Evolutionary conservation across 2,888 invertebrate genomes (phyloP).

Genomic region (Nomada goodeniana): DNA sequence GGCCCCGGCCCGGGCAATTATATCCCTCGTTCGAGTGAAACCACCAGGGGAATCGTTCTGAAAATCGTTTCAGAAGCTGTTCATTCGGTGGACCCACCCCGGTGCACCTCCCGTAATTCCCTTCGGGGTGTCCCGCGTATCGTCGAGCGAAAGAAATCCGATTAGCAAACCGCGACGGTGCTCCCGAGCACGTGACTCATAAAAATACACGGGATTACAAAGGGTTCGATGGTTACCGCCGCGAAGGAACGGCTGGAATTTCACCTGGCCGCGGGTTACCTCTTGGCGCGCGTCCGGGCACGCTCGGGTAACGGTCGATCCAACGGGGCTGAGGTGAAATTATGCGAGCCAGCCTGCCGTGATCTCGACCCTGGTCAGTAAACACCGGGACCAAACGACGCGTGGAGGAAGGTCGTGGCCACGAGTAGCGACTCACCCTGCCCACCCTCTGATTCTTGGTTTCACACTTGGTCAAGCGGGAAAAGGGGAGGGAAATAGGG

Average conservation of each 20-base stretch:
- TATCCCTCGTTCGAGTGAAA: not conserved
- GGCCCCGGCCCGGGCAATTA: not conserved
- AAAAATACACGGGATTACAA: conserved; percentile 56
- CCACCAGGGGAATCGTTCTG: not conserved
- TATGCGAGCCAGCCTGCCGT: conserved; percentile 51
- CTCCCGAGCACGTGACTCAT: conserved; percentile 47
- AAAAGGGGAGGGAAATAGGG: conserved; percentile 58
- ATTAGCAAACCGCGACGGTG: conserved; percentile 37
- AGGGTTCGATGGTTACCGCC: conserved; percentile 50
- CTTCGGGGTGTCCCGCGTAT: conserved; percentile 30
- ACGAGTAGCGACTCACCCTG: conserved; percentile 19
- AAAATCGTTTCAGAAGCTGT: conserved; percentile 36
- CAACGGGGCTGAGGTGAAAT: conserved; percentile 52
- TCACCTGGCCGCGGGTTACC: conserved; percentile 54
- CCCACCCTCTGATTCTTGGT: conserved; percentile 57
- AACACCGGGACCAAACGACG: conserved; percentile 39
- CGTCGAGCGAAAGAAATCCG: conserved; percentile 48
- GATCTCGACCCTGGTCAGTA: conserved; percentile 46
- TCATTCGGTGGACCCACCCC: conserved; percentile 11
- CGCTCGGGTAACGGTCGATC: conserved; percentile 61
- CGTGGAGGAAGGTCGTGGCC: conserved; percentile 46
- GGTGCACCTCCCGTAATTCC: conserved; percentile 28
- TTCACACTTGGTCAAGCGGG: conserved; percentile 60
- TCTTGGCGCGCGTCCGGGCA: conserved; percentile 21
- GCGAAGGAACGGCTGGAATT: not conserved